These are phyloP conservation scores for Tragopan temminckii DNA, from an alignment of 2,797 vertebrate species.

Conservation along the genomic window DNA sequence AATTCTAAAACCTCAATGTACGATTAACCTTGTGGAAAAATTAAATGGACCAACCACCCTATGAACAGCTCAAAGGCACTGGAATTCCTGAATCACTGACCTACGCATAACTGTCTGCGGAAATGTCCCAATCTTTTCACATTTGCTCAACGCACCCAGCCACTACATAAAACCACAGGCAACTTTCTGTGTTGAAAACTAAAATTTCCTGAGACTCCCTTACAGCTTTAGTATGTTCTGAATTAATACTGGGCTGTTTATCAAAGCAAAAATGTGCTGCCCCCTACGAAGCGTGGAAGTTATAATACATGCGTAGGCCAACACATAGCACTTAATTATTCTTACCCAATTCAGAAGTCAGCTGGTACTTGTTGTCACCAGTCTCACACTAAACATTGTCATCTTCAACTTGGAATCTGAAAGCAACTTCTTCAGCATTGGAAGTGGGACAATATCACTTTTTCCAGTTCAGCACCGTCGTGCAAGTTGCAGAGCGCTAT, in stretches of 20 bases:
- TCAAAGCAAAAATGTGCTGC: background rate
- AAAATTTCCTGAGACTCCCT: background rate
- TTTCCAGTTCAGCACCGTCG: background rate
- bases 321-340: background rate
- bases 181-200: background rate
- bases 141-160: background rate
- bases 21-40: background rate
- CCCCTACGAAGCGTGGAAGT: background rate
- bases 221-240: background rate
- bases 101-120: background rate
- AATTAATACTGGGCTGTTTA: background rate
- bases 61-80: background rate
- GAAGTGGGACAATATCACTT: background rate
- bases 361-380: background rate
- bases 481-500: background rate
- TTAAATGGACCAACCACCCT: background rate
- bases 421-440: background rate
- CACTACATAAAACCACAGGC: background rate
- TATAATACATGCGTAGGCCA: background rate
- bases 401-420: background rate
- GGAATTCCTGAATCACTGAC: background rate
- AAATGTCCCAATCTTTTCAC: background rate
- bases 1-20: background rate
- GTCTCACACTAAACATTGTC: background rate
- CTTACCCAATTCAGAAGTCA: background rate